Percentiles rank a stretch among this genome's conserved stretches.
Conservation (phyloP, 2,888 invertebrate genomes). For the Leptogaster cylindrica region DNA sequence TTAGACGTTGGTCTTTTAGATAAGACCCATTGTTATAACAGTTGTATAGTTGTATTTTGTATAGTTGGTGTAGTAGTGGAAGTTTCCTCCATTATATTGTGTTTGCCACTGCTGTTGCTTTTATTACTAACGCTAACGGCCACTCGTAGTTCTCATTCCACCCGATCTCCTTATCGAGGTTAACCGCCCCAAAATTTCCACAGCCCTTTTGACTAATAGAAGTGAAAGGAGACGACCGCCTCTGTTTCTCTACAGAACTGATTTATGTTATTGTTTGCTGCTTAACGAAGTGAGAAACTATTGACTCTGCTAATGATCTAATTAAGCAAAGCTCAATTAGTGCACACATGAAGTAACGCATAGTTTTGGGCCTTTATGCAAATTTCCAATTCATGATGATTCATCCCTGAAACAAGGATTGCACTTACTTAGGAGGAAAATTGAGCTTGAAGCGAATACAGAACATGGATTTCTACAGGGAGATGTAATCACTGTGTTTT, state of each 20-base stretch:
- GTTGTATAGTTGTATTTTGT: slow-evolving; percentile 3
- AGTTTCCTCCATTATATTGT: not conserved
- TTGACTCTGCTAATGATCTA: slow-evolving; percentile 46
- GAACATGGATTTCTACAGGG: too few relatives aligned
- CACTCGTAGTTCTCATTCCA: too few relatives aligned
- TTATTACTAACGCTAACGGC: not conserved
- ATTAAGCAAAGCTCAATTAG: slow-evolving; percentile 44
- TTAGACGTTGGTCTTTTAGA: slow-evolving; percentile 38
- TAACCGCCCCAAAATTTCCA: too few relatives aligned
- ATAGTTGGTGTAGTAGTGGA: slow-evolving; percentile 6
- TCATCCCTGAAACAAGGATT: too few relatives aligned
- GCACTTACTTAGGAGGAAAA: too few relatives aligned
- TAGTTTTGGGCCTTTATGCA: not conserved
- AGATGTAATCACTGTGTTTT: too few relatives aligned
- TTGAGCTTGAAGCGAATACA: too few relatives aligned
- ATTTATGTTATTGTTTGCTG: slow-evolving; percentile 46
- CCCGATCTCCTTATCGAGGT: too few relatives aligned
- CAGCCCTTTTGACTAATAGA: too few relatives aligned
- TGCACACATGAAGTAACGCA: slow-evolving; percentile 39
- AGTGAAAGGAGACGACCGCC: too few relatives aligned
- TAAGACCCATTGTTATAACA: slow-evolving; percentile 1
- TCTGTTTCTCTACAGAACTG: slow-evolving; percentile 43
- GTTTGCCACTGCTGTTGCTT: not conserved
- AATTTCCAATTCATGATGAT: slow-evolving; percentile 17
- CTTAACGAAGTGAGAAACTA: slow-evolving; percentile 46